Percentiles rank a stretch among this genome's conserved stretches.
These are phyloP conservation scores for Lasioglossum oenotherae DNA, from an alignment of 2,888 invertebrate species.

Conservation along the genomic window DNA sequence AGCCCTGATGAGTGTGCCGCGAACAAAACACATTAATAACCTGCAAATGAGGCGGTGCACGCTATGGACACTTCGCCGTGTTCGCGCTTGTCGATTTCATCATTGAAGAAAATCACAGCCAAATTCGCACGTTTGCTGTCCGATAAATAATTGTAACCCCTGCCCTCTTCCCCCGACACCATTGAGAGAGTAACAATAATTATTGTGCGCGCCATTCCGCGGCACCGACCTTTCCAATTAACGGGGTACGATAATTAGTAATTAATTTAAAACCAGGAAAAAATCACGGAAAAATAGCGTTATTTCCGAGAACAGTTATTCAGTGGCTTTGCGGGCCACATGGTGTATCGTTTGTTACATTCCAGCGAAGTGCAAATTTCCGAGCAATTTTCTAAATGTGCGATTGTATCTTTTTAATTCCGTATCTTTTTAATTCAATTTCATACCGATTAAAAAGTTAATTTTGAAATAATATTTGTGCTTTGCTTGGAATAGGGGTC, in stretches of 20 bases:
- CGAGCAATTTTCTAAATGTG: too few relatives aligned
- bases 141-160: neutral
- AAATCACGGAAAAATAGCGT: neutral
- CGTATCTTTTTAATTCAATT: too few relatives aligned
- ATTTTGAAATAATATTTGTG: neutral
- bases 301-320: neutral
- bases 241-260: neutral
- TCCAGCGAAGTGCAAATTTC: neutral
- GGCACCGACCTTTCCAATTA: neutral
- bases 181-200: neutral
- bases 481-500: too few relatives aligned
- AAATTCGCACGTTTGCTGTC: neutral
- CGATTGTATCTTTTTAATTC: too few relatives aligned
- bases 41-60: neutral
- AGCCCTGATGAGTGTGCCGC: neutral
- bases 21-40: slow-evolving; percentile 9
- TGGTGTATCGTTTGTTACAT: neutral
- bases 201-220: neutral
- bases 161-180: too few relatives aligned
- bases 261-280: neutral
- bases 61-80: neutral
- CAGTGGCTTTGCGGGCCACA: neutral
- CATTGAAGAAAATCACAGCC: neutral
- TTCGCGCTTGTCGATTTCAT: neutral
- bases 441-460: too few relatives aligned